Conservation (phyloP, 2,888 invertebrate species). For the Athrips mouffetella region DNA sequence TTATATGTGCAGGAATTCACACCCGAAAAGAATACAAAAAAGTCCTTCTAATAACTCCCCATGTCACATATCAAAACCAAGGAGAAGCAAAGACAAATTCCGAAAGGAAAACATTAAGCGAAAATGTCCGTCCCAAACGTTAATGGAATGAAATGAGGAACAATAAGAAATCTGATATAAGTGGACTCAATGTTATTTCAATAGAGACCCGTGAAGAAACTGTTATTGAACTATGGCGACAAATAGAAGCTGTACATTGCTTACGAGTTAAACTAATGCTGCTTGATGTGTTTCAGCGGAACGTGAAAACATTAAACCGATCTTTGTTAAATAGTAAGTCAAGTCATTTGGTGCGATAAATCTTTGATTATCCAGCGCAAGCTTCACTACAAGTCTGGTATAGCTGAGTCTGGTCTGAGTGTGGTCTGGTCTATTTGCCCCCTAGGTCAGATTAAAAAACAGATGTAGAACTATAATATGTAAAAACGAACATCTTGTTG, state of each 20-base stretch:
- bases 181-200: constrained; percentile 68
- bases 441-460: too few relatives aligned
- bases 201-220: constrained; percentile 32
- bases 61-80: constrained; percentile 19
- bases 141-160: constrained; percentile 67
- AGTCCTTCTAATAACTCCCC: constrained; percentile 9
- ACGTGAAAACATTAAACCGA: too few relatives aligned
- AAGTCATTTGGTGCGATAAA: too few relatives aligned
- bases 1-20: background rate
- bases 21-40: constrained; percentile 2
- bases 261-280: background rate
- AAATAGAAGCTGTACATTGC: background rate
- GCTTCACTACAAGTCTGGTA: too few relatives aligned
- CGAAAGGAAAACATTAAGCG: constrained; percentile 38
- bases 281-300: too few relatives aligned
- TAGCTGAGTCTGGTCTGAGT: too few relatives aligned
- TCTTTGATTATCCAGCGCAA: too few relatives aligned
- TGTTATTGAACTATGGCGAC: background rate
- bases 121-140: constrained; percentile 51
- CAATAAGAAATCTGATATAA: constrained; percentile 74
- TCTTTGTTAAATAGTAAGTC: too few relatives aligned
- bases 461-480: too few relatives aligned
- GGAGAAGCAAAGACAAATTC: constrained; percentile 12
- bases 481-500: too few relatives aligned
- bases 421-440: too few relatives aligned